Evolutionary conservation across 2,113 vertebrate species (phyloP).

Genomic region (Chaenocephalus aceratus): DNA sequence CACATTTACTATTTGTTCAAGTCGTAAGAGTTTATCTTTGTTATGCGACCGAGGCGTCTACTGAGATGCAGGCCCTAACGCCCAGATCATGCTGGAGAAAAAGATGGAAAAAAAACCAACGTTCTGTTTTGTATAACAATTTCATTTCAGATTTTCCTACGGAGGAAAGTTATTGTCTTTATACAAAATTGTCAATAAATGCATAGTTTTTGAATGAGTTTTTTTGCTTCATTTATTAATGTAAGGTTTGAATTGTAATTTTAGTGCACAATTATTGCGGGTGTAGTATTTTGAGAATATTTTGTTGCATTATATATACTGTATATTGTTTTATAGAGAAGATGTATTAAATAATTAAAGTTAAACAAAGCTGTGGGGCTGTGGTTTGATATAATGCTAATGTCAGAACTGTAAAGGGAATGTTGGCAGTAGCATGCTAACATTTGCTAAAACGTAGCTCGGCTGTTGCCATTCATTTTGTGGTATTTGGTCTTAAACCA

Average conservation of each 20-base stretch:
- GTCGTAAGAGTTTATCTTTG: background rate
- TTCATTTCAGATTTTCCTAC: conserved; percentile 41
- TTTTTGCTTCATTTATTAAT: background rate
- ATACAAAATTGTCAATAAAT: conserved; percentile 82
- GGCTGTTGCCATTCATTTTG: too few species aligned
- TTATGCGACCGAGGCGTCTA: background rate
- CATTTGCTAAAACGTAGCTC: too few species aligned
- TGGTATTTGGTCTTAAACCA: too few species aligned
- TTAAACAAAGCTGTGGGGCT: too few species aligned
- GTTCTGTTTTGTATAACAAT: conserved; percentile 70
- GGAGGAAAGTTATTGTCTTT: conserved; percentile 55
- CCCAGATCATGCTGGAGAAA: conserved; percentile 4
- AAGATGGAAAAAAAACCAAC: background rate
- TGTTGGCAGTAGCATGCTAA: too few species aligned
- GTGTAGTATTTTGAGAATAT: too few species aligned
- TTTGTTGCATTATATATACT: too few species aligned
- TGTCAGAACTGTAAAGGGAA: too few species aligned
- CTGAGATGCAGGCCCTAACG: background rate
- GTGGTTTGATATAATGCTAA: too few species aligned
- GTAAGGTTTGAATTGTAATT: background rate
- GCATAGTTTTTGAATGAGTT: conserved; percentile 76
- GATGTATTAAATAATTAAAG: too few species aligned
- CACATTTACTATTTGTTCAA: conserved; percentile 1
- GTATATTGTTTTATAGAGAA: too few species aligned
- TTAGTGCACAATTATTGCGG: too few species aligned